Evolutionary conservation across 1,140 invertebrate species (phyloP), one percentile per base, ranked within the genome.

Genomic region (Neelides sp.): DNA sequence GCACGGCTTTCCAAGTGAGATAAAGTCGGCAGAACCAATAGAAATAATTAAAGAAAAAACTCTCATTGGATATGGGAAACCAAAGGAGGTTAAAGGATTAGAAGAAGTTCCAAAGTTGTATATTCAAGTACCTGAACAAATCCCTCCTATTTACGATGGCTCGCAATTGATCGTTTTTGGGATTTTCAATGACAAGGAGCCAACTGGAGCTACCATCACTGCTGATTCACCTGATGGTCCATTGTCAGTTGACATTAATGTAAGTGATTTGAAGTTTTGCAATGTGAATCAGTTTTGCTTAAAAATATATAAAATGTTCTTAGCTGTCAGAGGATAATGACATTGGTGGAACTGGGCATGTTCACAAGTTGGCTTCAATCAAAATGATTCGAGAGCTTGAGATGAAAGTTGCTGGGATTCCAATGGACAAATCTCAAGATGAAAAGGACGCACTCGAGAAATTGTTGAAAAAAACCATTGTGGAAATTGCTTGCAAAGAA

Each of bases 321-420:
- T 27, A 15, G 40, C 5, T 49, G 22, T 47, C 3, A 45, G 44
- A 39, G 19, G 23, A 48, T n/a, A 46, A 52, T 20, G 32, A 45
- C 12, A 7, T 54, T 4, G 48, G 46, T 2, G 32, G 30, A n/a
- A 59, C 53, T 24, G 45, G 45, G 32, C 53, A 56, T 50, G 37
- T 61, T 19, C 55, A 54, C 36, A 51, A 42, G 32, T 46, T 64
- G 35, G 61, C 62, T 20, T 61, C 54, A 2, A 36, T 57, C 0
- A 64, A 62, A 48, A 20, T 60, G 4, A 57, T 64, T n/a, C 52
- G 61, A 35, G 62, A 61, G 28, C 43, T 64, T 24, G 58, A 64
- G 47, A 19, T 58, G 17, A 42, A 57, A 35, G 27, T 43, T 3
- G 37, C 43, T 13, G 43, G 37, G 10, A 35, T 44, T 19, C 7